Evolutionary conservation across 2,888 invertebrate genomes (phyloP).

Genomic region (Trichogramma dendrolimi): DNA sequence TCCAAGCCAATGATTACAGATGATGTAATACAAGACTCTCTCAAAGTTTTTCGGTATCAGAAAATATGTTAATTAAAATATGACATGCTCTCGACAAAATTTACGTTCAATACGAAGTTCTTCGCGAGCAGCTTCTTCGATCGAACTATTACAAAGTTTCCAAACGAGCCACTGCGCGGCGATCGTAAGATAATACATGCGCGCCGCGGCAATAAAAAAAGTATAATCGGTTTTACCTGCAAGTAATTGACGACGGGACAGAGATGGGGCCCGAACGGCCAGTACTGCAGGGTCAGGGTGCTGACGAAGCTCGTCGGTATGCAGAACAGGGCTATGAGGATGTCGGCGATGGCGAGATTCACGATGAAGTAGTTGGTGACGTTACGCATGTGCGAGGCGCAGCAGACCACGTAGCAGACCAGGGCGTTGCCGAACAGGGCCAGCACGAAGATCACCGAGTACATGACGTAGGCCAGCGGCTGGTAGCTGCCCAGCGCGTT

Average conservation of each 20-base stretch:
- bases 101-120: too few relatives aligned
- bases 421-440: slow-evolving; percentile 72
- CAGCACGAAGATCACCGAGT: slow-evolving; percentile 67
- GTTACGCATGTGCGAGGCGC: slow-evolving; percentile 81
- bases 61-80: too few relatives aligned
- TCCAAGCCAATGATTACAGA: too few relatives aligned
- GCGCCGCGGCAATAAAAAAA: neutral
- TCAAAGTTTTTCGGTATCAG: too few relatives aligned
- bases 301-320: slow-evolving; percentile 87
- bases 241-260: slow-evolving; percentile 81
- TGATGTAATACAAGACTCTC: too few relatives aligned
- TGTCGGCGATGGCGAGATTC: slow-evolving; percentile 83
- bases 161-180: too few relatives aligned
- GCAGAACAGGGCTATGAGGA: slow-evolving; percentile 85
- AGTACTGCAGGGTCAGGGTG: slow-evolving; percentile 73
- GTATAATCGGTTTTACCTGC: slow-evolving; percentile 53
- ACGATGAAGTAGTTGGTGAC: slow-evolving; percentile 91
- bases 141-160: too few relatives aligned
- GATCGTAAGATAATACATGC: too few relatives aligned
- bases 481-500: slow-evolving; percentile 54
- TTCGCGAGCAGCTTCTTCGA: too few relatives aligned
- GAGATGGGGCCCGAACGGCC: slow-evolving; percentile 81
- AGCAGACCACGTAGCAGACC: slow-evolving; percentile 82
- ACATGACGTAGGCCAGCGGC: slow-evolving; percentile 65
- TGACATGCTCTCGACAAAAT: too few relatives aligned